A percentile compares a stretch with the other conserved stretches of the same genome.
phyloP scores from a whole-genome alignment of 2,888 invertebrate genomes.

The Bellardia bayeri region DNA sequence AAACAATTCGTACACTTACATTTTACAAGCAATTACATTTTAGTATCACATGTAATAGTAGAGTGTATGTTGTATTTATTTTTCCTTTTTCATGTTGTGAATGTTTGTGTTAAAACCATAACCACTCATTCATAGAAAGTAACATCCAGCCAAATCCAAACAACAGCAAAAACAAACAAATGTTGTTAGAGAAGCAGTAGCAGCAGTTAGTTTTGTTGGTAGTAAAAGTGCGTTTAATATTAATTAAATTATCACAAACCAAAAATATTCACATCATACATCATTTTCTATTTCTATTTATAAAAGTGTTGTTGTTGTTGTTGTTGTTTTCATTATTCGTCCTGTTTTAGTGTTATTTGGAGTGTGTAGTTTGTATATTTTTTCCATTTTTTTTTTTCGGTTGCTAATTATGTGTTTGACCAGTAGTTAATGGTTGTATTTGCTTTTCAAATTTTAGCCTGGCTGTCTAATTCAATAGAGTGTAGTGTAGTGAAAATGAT shows the following conservation, averaged over 20 bases:
- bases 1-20: constrained; percentile 32
- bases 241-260: constrained; percentile 73
- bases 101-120: constrained; percentile 39
- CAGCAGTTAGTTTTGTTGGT: constrained; percentile 47
- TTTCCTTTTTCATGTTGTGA: constrained; percentile 9
- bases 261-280: constrained; percentile 72
- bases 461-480: constrained; percentile 52
- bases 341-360: constrained; percentile 49
- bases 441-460: constrained; percentile 54
- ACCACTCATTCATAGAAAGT: constrained; percentile 48
- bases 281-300: constrained; percentile 67
- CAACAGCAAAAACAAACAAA: neutral
- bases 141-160: constrained; percentile 34
- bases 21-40: constrained; percentile 68
- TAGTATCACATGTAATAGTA: constrained; percentile 41
- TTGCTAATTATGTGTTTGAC: constrained; percentile 74
- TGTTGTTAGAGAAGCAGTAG: constrained; percentile 21
- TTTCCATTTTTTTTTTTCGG: constrained; percentile 73
- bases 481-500: neutral
- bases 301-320: neutral
- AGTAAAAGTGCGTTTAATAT: constrained; percentile 72
- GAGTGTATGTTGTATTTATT: constrained; percentile 8
- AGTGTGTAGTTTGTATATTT: constrained; percentile 66
- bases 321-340: constrained; percentile 22
- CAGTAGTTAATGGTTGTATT: constrained; percentile 74